Conservation (phyloP, 2,113 vertebrate species). For the Grammomys dolichurus region DNA sequence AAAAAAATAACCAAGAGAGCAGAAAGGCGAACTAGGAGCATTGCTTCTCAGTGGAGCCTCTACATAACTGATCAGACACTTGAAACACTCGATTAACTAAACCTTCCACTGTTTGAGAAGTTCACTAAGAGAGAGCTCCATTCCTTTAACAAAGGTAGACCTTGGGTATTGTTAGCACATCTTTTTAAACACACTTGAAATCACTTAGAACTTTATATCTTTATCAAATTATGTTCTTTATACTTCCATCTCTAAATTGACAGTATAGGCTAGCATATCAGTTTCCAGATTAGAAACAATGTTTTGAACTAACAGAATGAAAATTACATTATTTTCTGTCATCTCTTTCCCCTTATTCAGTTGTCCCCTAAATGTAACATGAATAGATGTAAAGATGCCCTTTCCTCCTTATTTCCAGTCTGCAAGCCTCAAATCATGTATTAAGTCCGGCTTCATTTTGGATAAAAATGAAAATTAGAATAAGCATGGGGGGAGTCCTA, state of each 20-base stretch:
- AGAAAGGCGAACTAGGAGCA: neutral
- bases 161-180: neutral
- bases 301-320: constrained; percentile 60
- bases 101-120: neutral
- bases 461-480: neutral
- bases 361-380: constrained; percentile 43
- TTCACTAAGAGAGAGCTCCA: neutral
- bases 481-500: neutral
- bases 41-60: neutral
- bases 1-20: no score
- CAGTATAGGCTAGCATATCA: constrained; percentile 23
- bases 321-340: constrained; percentile 61
- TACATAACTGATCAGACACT: neutral
- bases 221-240: constrained; percentile 49
- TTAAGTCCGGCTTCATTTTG: neutral
- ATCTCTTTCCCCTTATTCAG: constrained; percentile 27
- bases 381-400: constrained; percentile 1
- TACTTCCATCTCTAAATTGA: constrained; percentile 61
- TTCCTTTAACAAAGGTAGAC: neutral
- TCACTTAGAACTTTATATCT: constrained; percentile 10
- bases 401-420: neutral
- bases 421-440: neutral
- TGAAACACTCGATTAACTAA: neutral
- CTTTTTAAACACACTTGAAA: neutral
- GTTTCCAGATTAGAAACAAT: constrained; percentile 57